phyloP scores from a whole-genome alignment of 2,797 vertebrate genomes.

The Gymnothorax reevesii region DNA sequence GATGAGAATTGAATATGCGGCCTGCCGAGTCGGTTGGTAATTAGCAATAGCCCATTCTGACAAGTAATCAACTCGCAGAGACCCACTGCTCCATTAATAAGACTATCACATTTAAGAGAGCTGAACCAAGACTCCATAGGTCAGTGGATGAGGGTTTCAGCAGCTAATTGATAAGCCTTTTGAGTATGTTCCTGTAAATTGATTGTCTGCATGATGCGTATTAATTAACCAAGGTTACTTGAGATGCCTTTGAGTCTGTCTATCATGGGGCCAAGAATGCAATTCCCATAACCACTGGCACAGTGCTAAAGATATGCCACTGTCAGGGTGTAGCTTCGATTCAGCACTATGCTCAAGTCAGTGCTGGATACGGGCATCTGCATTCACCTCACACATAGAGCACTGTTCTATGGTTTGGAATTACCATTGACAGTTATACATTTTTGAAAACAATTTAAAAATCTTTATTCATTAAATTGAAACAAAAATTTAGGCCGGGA shows the following conservation, averaged over 20 bases:
- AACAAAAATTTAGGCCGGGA: too few relatives aligned
- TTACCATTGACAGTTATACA: too few relatives aligned
- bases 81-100: conserved; percentile 45
- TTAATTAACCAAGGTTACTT: conserved; percentile 50
- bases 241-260: conserved; percentile 5
- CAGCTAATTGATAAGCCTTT: conserved; percentile 56
- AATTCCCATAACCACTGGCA: conserved; percentile 25
- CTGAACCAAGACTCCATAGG: conserved; percentile 48
- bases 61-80: conserved; percentile 46
- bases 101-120: conserved; percentile 44
- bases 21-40: conserved; percentile 42
- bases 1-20: conserved; percentile 52
- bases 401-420: too few relatives aligned
- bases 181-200: conserved; percentile 34
- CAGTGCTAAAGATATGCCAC: background rate
- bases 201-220: conserved; percentile 45
- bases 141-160: conserved; percentile 51
- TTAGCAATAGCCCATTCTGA: conserved; percentile 47
- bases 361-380: background rate
- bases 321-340: conserved; percentile 17
- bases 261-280: background rate
- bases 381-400: too few relatives aligned
- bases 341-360: background rate
- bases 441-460: too few relatives aligned
- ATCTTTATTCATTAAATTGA: too few relatives aligned